phyloP scores from a whole-genome alignment of 2,888 invertebrate species.

The Pachymerium ferrugineum region DNA sequence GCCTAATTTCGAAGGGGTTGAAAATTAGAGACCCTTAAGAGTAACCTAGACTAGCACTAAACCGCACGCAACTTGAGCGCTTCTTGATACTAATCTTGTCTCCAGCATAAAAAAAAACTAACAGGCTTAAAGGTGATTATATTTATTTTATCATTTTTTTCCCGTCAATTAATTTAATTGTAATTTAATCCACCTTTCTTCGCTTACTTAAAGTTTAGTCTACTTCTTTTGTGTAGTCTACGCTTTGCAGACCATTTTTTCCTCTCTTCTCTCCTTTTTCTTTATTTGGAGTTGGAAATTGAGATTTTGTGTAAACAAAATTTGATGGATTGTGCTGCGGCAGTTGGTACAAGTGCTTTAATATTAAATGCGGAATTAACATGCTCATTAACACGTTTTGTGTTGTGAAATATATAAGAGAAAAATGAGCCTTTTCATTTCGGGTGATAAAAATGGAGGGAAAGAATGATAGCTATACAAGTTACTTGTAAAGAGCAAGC shows the following conservation, averaged over 20 bases:
- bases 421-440: background rate
- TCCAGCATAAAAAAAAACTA: too few relatives aligned
- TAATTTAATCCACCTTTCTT: background rate
- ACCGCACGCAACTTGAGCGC: too few relatives aligned
- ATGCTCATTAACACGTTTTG: constrained; percentile 22
- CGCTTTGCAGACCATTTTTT: background rate
- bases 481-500: too few relatives aligned
- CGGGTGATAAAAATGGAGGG: constrained; percentile 6
- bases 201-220: background rate
- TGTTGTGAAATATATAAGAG: background rate
- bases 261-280: background rate
- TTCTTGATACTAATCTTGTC: too few relatives aligned
- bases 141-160: background rate
- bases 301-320: background rate
- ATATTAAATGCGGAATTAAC: constrained; percentile 1
- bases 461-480: too few relatives aligned
- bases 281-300: too few relatives aligned
- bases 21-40: background rate
- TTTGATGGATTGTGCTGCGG: background rate
- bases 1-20: background rate
- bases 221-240: constrained; percentile 1
- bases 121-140: background rate
- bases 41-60: too few relatives aligned
- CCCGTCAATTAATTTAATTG: background rate
- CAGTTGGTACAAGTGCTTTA: background rate